These are phyloP conservation scores for Scrobipalpa costella DNA, from an alignment of 2,888 invertebrate species.

Conservation along the genomic window DNA sequence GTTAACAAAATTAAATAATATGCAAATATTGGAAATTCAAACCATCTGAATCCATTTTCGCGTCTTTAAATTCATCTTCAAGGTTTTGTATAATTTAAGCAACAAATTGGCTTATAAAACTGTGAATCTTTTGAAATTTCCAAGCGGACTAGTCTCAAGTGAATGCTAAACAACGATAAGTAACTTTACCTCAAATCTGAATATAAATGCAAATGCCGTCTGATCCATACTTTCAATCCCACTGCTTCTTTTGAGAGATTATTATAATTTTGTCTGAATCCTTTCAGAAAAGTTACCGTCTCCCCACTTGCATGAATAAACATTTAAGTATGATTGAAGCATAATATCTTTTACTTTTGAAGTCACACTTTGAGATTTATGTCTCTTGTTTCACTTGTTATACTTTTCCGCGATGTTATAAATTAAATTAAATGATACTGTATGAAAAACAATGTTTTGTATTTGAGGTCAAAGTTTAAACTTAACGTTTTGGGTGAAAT, in stretches of 20 bases:
- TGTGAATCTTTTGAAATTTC: conserved; percentile 18
- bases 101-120: conserved; percentile 23
- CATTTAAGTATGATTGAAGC: conserved; percentile 43
- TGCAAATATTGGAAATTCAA: too few relatives aligned
- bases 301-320: conserved; percentile 62
- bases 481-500: too few relatives aligned
- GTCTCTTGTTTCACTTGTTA: conserved; percentile 27
- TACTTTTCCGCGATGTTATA: conserved; percentile 21
- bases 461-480: too few relatives aligned
- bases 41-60: conserved; percentile 21
- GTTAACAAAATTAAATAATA: too few relatives aligned
- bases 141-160: conserved; percentile 21
- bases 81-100: conserved; percentile 15
- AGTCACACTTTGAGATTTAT: conserved; percentile 31
- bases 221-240: conserved; percentile 74
- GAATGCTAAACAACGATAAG: conserved; percentile 64
- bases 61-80: conserved; percentile 32
- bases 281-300: conserved; percentile 63
- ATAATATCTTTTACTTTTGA: conserved; percentile 28
- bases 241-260: conserved; percentile 68
- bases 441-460: too few relatives aligned
- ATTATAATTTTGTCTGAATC: conserved; percentile 74
- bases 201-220: conserved; percentile 74
- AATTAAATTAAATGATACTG: too few relatives aligned
- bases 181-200: conserved; percentile 70